Conservation (phyloP, 2,888 invertebrate genomes). For the Drosophila antonietae region DNA sequence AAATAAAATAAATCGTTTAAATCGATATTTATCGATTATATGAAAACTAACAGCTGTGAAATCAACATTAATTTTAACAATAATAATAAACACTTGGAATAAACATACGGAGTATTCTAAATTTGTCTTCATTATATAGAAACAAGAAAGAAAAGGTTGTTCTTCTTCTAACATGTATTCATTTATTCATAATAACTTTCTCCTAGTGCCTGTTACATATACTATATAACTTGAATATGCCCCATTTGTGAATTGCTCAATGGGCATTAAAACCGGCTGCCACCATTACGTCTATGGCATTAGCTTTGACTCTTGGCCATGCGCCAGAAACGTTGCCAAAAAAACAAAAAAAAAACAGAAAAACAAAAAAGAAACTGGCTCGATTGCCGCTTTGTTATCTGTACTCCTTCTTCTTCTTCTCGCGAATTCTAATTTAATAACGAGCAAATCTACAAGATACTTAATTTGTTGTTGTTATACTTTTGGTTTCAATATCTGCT, state of each 20-base stretch:
- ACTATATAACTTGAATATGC: neutral
- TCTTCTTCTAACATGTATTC: neutral
- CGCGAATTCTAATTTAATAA: constrained; percentile 52
- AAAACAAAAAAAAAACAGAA: constrained; percentile 22
- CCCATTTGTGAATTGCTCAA: neutral
- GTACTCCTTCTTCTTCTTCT: neutral
- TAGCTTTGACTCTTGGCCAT: constrained; percentile 53
- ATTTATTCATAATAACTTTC: neutral
- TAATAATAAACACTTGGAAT: neutral
- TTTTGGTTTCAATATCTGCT: constrained; percentile 19
- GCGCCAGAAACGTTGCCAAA: constrained; percentile 56
- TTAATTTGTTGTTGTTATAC: constrained; percentile 26
- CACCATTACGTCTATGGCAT: constrained; percentile 39
- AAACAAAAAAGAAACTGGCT: constrained; percentile 43
- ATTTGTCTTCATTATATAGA: neutral
- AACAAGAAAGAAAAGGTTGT: neutral
- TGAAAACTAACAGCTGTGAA: neutral
- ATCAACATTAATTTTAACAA: neutral
- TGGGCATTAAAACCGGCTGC: constrained; percentile 54
- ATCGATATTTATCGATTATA: neutral
- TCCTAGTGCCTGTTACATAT: neutral
- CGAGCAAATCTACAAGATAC: constrained; percentile 42
- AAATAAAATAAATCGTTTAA: too few relatives aligned
- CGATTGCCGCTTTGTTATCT: constrained; percentile 30
- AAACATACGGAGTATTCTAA: neutral